Base-by-base conservation (phyloP, 2,888 invertebrate genomes). In the Congeria kusceri region DNA sequence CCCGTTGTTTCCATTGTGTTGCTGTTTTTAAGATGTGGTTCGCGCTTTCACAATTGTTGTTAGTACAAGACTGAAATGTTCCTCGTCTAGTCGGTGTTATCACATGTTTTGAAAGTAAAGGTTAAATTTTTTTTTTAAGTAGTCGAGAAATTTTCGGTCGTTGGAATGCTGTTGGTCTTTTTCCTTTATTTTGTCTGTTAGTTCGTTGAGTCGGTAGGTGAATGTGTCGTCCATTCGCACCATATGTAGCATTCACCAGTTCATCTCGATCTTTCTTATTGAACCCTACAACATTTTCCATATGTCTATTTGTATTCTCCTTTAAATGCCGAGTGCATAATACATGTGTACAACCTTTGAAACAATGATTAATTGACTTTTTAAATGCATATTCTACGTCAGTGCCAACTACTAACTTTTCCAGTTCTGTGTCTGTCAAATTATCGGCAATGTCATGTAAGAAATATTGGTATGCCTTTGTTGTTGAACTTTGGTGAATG, bases 281-380 rank as follows among this genome's bases (percentile, higher is more conserved):
- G n/a, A 59, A 57, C 27, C 74, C 74, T 29, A 57, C 62, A 18
- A 32, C 23, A 27, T 74, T 27, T 57, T 62, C 68, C 53, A 62
- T 32, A 18, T 75, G 58, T 57, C 32, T 67, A 29, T 68, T 75
- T 9, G 66, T 32, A 62, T 77, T 80, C 57, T 77, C 66, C 39
- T 77, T 66, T 18, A 83, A 49, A 70, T 83, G 77, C 0, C 79
- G 7, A 0, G 75, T 77, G 49, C 75, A 83, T 13, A 83, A 27
- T 15, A 72, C 70, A 46, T 70, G 74, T 27, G 66, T 61, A n/a
- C 61, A 56, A 0, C 44, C 44, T 1, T 69, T 63, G 23, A 81
- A 68, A 66, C 57, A 62, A 3, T 62, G 1, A 23, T 59, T 59
- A 20, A 75, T 75, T 0, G 77, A 74, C 15, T 49, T 53, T 15